Evolutionary conservation across 2,888 invertebrate species (phyloP).

Genomic region (Uropetala carovei): DNA sequence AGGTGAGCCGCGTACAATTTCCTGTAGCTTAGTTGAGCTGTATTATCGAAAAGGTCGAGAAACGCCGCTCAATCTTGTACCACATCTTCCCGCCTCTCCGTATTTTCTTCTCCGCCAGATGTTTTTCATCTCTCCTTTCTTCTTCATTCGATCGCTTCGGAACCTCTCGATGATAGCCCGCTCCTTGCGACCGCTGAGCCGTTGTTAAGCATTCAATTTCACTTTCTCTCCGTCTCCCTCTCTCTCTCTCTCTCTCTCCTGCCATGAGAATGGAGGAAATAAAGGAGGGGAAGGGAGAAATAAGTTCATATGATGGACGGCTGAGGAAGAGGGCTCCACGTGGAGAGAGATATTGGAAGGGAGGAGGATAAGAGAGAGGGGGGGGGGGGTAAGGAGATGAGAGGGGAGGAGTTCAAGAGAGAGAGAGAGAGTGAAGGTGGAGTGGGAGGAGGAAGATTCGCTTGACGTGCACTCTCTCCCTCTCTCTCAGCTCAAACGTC

Average conservation of each 20-base stretch:
- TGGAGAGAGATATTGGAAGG: not conserved
- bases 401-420: not conserved
- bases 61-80: too few species aligned
- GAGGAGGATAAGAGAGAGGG: not conserved
- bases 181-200: not conserved
- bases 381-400: not conserved
- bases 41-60: too few species aligned
- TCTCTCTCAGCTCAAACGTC: not conserved
- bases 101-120: not conserved
- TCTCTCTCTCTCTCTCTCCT: not conserved
- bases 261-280: not conserved
- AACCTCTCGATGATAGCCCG: not conserved
- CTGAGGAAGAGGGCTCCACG: too few species aligned
- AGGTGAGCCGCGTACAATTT: too few species aligned
- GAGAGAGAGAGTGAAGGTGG: not conserved
- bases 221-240: not conserved
- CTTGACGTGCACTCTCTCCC: constrained; percentile 11
- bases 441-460: not conserved
- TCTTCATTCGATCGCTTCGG: not conserved
- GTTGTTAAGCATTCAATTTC: not conserved
- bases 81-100: not conserved
- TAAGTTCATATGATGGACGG: too few species aligned
- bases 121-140: not conserved
- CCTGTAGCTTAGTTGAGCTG: too few species aligned
- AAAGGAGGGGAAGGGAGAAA: not conserved